These are phyloP conservation scores for Drosophila peninsularis DNA, from an alignment of 2,888 invertebrate genomes.

Conservation along the genomic window DNA sequence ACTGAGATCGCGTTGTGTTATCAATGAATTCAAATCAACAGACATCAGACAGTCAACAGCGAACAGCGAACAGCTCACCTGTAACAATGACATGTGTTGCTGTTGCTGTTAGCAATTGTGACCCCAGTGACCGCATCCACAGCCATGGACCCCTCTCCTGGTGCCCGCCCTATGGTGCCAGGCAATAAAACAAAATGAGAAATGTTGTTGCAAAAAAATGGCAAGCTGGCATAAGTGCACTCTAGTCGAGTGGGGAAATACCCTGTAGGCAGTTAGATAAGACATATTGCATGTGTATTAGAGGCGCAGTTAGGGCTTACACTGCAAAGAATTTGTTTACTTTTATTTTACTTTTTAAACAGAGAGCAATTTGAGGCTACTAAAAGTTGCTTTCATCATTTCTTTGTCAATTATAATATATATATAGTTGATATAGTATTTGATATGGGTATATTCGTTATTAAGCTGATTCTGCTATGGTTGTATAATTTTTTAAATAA, in stretches of 20 bases:
- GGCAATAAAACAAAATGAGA: conserved; percentile 78
- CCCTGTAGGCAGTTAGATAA: background rate
- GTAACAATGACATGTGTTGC: conserved; percentile 78
- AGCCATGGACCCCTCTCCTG: background rate
- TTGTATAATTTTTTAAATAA: too few species aligned
- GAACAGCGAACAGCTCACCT: conserved; percentile 55
- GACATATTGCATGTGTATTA: background rate
- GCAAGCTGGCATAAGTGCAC: conserved; percentile 1
- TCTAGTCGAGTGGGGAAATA: conserved; percentile 3
- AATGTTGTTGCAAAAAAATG: conserved; percentile 68
- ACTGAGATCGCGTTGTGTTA: conserved; percentile 62
- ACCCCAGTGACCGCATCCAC: conserved; percentile 47
- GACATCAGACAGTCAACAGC: conserved; percentile 29
- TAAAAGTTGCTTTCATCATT: too few species aligned
- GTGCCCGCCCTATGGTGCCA: conserved; percentile 21
- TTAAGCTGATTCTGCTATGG: too few species aligned
- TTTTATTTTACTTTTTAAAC: too few species aligned
- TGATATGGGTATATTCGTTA: too few species aligned
- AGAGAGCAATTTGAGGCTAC: too few species aligned
- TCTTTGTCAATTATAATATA: too few species aligned
- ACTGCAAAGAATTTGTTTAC: background rate
- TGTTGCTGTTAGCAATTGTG: conserved; percentile 40
- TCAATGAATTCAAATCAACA: conserved; percentile 71
- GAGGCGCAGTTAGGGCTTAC: background rate
- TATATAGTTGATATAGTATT: too few species aligned